Evolutionary conservation across 1,140 invertebrate species (phyloP).

Genomic region (Goniozus legneri): DNA sequence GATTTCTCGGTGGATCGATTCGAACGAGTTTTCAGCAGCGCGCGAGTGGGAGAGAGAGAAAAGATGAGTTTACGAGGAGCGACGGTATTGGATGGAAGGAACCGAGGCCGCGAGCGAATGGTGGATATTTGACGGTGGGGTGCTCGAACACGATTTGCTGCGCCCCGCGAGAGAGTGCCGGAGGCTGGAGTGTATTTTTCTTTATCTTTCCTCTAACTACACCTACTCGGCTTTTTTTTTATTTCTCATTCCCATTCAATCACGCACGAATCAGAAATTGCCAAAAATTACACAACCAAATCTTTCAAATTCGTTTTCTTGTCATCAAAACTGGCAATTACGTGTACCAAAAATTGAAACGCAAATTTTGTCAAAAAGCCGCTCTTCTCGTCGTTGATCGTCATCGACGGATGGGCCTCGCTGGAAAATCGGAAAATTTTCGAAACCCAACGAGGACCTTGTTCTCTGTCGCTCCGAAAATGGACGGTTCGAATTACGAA

Average conservation of each 20-base stretch:
- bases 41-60: conserved; percentile 29
- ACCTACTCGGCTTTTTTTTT: neutral
- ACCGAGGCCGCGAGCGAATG: conserved; percentile 27
- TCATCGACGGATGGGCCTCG: too few relatives aligned
- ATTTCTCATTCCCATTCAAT: neutral
- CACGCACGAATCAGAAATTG: too few relatives aligned
- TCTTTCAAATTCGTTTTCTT: too few relatives aligned
- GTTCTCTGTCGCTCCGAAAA: too few relatives aligned
- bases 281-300: too few relatives aligned
- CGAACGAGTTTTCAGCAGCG: conserved; percentile 31
- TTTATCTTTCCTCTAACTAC: conserved; percentile 8
- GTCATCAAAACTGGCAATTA: too few relatives aligned
- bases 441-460: too few relatives aligned
- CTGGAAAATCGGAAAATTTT: too few relatives aligned
- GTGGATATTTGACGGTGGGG: conserved; percentile 33
- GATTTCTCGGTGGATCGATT: conserved; percentile 30
- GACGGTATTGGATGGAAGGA: conserved; percentile 33
- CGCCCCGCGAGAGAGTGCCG: conserved; percentile 18
- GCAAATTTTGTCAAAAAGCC: too few relatives aligned
- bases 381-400: too few relatives aligned
- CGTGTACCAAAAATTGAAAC: too few relatives aligned
- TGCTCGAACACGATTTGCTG: conserved; percentile 32
- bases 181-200: conserved; percentile 25
- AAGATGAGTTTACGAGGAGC: conserved; percentile 35
- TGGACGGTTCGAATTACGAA: too few relatives aligned